Evolutionary conservation across 2,113 vertebrate species (phyloP).

Genomic region (Ondatra zibethicus): DNA sequence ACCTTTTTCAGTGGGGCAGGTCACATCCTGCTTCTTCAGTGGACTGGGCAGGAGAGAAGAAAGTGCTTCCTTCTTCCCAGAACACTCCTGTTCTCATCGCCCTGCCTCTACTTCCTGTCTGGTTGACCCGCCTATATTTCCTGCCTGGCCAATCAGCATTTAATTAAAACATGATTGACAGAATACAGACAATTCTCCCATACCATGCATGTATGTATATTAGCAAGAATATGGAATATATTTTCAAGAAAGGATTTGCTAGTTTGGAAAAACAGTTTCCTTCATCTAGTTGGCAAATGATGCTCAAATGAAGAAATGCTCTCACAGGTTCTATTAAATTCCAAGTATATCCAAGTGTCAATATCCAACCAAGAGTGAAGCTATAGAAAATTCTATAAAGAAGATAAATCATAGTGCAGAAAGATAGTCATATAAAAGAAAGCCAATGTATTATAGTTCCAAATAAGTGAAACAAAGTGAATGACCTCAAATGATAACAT

Average conservation of each 20-base stretch:
- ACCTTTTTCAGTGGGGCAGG: too few species aligned
- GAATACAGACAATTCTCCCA: too few species aligned
- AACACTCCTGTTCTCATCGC: too few species aligned
- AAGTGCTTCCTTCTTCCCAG: too few species aligned
- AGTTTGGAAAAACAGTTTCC: not conserved
- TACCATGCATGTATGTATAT: too few species aligned
- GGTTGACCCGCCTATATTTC: too few species aligned
- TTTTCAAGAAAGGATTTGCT: too few species aligned
- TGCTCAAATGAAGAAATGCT: not conserved
- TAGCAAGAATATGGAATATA: not conserved
- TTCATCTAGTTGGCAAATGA: not conserved
- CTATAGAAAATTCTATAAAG: not conserved
- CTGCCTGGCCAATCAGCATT: too few species aligned
- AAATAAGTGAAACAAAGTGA: not conserved
- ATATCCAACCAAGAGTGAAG: not conserved
- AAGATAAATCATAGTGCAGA: not conserved
- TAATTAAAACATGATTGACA: too few species aligned
- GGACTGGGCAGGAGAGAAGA: too few species aligned
- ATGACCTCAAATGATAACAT: not conserved
- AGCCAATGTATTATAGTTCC: not conserved
- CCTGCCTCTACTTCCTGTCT: too few species aligned
- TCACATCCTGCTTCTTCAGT: too few species aligned
- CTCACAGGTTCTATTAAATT: not conserved
- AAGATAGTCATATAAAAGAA: not conserved
- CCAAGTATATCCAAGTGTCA: not conserved